Percentiles rank a stretch among this genome's conserved stretches.
phyloP scores from a whole-genome alignment of 1,140 invertebrate species.

The Telenomus remus region DNA sequence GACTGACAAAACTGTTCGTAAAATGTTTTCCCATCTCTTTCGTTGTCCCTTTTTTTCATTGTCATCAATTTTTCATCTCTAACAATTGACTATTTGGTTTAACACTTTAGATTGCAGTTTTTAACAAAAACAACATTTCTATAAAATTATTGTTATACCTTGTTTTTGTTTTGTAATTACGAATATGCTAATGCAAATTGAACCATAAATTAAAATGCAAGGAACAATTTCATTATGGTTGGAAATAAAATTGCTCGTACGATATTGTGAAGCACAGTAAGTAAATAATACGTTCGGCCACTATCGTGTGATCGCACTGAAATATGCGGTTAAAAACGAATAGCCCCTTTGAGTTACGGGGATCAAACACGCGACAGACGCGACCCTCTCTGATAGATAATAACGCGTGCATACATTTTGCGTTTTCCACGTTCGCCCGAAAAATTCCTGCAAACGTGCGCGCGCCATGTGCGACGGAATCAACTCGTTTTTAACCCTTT shows the following conservation, averaged over 20 bases:
- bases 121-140: too few species aligned
- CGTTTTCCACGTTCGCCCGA: slow-evolving; percentile 16
- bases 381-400: slow-evolving; percentile 36
- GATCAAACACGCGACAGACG: slow-evolving; percentile 56
- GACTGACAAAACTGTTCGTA: too few species aligned
- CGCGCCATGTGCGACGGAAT: slow-evolving; percentile 4
- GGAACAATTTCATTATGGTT: background rate
- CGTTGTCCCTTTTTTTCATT: too few species aligned
- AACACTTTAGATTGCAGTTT: too few species aligned
- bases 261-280: slow-evolving; percentile 11
- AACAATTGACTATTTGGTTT: too few species aligned
- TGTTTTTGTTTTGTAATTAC: too few species aligned
- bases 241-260: slow-evolving; percentile 6
- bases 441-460: slow-evolving; percentile 32
- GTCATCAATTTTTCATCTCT: too few species aligned
- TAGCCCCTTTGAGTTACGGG: slow-evolving; percentile 58
- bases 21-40: too few species aligned
- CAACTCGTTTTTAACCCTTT: slow-evolving; percentile 22
- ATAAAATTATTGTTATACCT: too few species aligned
- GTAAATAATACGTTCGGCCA: slow-evolving; percentile 1
- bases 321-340: slow-evolving; percentile 46
- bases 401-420: slow-evolving; percentile 34
- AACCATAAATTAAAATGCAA: slow-evolving; percentile 5
- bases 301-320: slow-evolving; percentile 29
- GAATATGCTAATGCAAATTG: background rate